Base-by-base conservation (phyloP, 64 coral and sea anemone species). In the Porites australiensis region DNA sequence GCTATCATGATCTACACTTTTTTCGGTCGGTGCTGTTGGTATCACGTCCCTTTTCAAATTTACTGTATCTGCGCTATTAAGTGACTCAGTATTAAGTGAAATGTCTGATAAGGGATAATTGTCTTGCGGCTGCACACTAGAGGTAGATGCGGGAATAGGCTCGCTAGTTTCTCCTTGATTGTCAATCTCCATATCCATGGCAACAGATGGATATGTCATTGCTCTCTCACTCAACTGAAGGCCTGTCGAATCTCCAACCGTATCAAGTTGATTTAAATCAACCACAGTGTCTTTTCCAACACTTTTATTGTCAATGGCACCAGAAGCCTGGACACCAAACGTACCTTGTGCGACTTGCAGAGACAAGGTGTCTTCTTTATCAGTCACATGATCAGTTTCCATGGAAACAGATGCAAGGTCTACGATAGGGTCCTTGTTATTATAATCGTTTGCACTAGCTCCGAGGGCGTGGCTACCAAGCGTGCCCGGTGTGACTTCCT, bases 161-260 rank as follows among this genome's bases (percentile, higher is more conserved):
- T 53, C 62, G 64, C 7, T 69, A 84, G 15, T 69, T 63, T 84
- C 81, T 20, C 61, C n/a, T 13, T 51, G 62, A 51, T 44, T 67
- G 18, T 84, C 81, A 51, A 84, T 84, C 44, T 84, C 81, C 61
- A 68, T 84, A 19, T 84, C 81, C 61, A 68, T 84, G 46, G 61
- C 81, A 84, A 84, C 47, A 5, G 81, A 52, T 11, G 8, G 8
- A 19, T 22, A 46, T 3, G 13, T 49, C 44, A 68, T 46, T 84
- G 58, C 47, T 50, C 2, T 47, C 21, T 84, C 81, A 68, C 55
- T 80, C 19, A n/a, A n/a, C 57, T 13, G 21, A 60, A 44, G 0
- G 15, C 6, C 63, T 11, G 63, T 19, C 3, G 16, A 19, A 2
- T 84, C 59, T 50, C 12, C 62, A 3, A 8, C 14, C 2, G 18